Evolutionary conservation across 1,140 invertebrate species (phyloP).

Genomic region (Acromyrmex heyeri): DNA sequence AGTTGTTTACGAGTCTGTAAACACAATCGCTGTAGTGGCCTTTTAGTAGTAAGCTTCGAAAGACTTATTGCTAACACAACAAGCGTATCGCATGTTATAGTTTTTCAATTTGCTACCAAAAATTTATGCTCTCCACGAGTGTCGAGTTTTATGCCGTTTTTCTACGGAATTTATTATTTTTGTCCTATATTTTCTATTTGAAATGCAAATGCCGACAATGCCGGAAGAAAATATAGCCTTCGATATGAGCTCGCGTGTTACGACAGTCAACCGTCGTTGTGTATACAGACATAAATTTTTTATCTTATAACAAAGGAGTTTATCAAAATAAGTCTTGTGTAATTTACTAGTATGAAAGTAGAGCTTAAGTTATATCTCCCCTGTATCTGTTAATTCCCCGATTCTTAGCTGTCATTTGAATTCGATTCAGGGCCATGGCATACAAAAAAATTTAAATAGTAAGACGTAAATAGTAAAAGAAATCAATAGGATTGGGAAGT

Average conservation of each 20-base stretch:
- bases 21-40: neutral
- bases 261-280: neutral
- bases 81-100: neutral
- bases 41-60: neutral
- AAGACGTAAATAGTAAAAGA: no score
- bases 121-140: neutral
- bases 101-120: neutral
- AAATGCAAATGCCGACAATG: slow-evolving; percentile 32
- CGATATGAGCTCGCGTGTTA: neutral
- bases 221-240: slow-evolving; percentile 5
- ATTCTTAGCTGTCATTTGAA: neutral
- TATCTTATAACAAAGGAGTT: neutral
- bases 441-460: no score
- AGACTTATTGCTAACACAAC: neutral
- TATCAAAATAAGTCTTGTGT: neutral
- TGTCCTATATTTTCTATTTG: slow-evolving; percentile 4
- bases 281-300: neutral
- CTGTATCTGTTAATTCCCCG: neutral
- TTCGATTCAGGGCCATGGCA: neutral
- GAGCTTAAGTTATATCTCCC: neutral
- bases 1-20: slow-evolving; percentile 8
- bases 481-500: no score
- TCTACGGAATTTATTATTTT: neutral
- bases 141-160: slow-evolving; percentile 1
- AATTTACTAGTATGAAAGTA: neutral